Percentiles rank a stretch among this genome's conserved stretches.
Evolutionary conservation across 1,140 invertebrate genomes (phyloP).

Genomic region (Amphibalanus amphitrite): DNA sequence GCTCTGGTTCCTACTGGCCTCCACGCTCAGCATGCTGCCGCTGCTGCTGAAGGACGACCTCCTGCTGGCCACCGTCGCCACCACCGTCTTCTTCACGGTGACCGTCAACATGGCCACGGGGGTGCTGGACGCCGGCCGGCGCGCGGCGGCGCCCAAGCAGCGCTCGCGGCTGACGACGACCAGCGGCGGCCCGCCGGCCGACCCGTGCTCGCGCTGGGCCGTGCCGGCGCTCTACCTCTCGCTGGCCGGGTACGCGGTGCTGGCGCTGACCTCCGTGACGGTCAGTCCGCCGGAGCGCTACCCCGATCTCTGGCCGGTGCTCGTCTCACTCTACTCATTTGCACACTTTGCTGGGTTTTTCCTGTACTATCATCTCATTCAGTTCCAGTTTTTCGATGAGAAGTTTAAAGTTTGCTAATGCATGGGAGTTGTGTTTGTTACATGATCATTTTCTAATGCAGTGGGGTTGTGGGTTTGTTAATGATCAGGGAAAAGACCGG

Average conservation of each 20-base stretch:
- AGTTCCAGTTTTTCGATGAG: conserved; percentile 30
- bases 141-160: conserved; percentile 4
- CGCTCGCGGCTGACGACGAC: neutral
- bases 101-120: conserved; percentile 23
- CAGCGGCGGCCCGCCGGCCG: neutral
- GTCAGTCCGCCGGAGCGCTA: conserved; percentile 48
- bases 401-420: neutral
- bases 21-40: conserved; percentile 74
- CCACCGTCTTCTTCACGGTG: conserved; percentile 29
- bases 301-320: conserved; percentile 68
- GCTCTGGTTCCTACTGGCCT: conserved; percentile 72
- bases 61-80: conserved; percentile 43
- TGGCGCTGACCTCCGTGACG: conserved; percentile 38
- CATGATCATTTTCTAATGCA: no score
- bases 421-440: no score
- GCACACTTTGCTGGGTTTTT: conserved; percentile 65
- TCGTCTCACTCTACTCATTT: conserved; percentile 65
- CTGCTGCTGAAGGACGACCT: conserved; percentile 69
- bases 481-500: no score
- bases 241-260: conserved; percentile 36
- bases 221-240: conserved; percentile 37
- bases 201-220: conserved; percentile 13
- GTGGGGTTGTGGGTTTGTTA: no score
- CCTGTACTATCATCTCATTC: conserved; percentile 59
- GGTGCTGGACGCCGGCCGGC: conserved; percentile 24